Evolutionary conservation across 2,888 invertebrate species (phyloP).

Genomic region (Agriopis marginaria): DNA sequence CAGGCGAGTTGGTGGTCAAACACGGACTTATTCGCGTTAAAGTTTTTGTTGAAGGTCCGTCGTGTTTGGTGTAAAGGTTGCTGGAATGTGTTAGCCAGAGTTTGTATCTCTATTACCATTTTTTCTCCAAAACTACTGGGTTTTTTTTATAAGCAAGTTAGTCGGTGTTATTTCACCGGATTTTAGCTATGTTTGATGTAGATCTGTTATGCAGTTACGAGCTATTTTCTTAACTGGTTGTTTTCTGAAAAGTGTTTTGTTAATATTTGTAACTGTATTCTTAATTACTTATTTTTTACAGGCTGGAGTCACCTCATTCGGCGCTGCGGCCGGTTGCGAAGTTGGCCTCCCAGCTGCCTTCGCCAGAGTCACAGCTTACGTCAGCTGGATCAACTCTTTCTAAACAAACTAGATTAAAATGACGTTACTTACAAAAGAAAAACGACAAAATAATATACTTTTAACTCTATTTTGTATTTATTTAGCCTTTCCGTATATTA

Average conservation of each 20-base stretch:
- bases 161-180: too few relatives aligned
- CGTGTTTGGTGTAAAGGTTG: too few relatives aligned
- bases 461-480: not conserved
- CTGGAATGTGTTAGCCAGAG: too few relatives aligned
- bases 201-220: too few relatives aligned
- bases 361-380: constrained; percentile 60
- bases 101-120: too few relatives aligned
- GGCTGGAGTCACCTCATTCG: constrained; percentile 61
- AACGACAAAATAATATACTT: not conserved
- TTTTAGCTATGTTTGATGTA: too few relatives aligned
- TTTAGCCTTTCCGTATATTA: not conserved
- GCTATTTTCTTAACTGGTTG: not conserved
- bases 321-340: constrained; percentile 56
- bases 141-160: too few relatives aligned
- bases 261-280: not conserved
- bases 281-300: constrained; percentile 31
- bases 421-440: not conserved
- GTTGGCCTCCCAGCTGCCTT: constrained; percentile 62
- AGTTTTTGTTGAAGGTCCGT: too few relatives aligned
- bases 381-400: constrained; percentile 52
- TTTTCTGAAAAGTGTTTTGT: too few relatives aligned
- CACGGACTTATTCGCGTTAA: too few relatives aligned
- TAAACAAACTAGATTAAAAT: not conserved
- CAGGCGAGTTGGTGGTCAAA: too few relatives aligned
- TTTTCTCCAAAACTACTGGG: too few relatives aligned